phyloP scores from a whole-genome alignment of 2,888 invertebrate genomes.

The Fissipunctia ypsillon region DNA sequence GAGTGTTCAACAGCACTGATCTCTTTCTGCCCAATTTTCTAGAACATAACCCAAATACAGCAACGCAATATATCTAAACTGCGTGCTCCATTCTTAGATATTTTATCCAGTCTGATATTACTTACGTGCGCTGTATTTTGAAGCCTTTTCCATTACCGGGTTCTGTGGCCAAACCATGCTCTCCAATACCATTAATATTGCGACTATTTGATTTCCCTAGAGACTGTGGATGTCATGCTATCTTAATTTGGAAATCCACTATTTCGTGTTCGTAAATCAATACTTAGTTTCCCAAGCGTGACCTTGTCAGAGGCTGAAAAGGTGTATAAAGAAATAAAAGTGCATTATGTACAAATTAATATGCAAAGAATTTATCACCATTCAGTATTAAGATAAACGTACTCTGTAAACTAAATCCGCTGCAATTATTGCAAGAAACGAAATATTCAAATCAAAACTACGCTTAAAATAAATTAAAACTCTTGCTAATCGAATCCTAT shows the following conservation, averaged over 20 bases:
- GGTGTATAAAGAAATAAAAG: background rate
- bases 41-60: background rate
- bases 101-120: slow-evolving; percentile 47
- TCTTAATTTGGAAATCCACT: background rate
- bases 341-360: background rate
- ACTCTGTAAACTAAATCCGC: background rate
- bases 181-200: background rate
- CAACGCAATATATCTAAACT: slow-evolving; percentile 21
- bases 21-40: background rate
- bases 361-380: background rate
- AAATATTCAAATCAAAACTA: background rate
- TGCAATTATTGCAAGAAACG: background rate
- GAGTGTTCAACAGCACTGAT: too few species aligned
- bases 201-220: slow-evolving; percentile 12
- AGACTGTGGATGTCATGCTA: background rate
- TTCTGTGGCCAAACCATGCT: background rate
- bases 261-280: background rate
- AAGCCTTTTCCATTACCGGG: slow-evolving; percentile 31
- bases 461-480: slow-evolving; percentile 1
- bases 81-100: slow-evolving; percentile 25
- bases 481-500: slow-evolving; percentile 14
- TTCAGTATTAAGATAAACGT: background rate
- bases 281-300: background rate
- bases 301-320: too few species aligned
- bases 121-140: slow-evolving; percentile 43